Conservation (phyloP, 2,113 vertebrate genomes). For the Plestiodon gilberti region DNA sequence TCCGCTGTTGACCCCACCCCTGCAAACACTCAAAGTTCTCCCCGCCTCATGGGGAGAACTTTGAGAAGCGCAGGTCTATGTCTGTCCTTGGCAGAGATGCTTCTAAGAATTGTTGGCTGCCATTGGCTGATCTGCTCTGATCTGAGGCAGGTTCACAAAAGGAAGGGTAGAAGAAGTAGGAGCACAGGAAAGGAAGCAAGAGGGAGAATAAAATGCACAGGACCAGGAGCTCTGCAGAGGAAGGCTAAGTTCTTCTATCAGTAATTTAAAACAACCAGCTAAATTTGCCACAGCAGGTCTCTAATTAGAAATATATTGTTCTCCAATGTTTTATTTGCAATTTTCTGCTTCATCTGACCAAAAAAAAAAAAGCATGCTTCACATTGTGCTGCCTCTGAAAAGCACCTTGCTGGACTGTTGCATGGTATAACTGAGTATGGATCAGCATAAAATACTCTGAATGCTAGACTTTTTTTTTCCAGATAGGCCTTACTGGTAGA, state of each 20-base stretch:
- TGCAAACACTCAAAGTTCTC: no score
- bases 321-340: neutral
- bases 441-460: neutral
- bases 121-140: neutral
- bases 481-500: constrained; percentile 13
- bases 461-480: neutral
- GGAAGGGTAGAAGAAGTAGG: neutral
- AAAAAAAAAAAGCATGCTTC: neutral
- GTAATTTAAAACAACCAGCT: neutral
- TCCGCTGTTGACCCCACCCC: no score
- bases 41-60: no score
- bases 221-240: neutral
- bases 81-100: no score
- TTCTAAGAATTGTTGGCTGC: neutral
- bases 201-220: neutral
- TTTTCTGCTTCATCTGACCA: constrained; percentile 17
- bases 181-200: neutral
- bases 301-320: constrained; percentile 24
- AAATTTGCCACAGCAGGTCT: neutral
- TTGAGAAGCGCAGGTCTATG: no score
- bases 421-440: neutral
- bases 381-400: neutral
- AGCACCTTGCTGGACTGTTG: neutral
- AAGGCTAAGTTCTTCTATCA: neutral
- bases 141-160: neutral